Conservation (phyloP, 35 echinoderm and acorn worm species). For the Patiria miniata region DNA sequence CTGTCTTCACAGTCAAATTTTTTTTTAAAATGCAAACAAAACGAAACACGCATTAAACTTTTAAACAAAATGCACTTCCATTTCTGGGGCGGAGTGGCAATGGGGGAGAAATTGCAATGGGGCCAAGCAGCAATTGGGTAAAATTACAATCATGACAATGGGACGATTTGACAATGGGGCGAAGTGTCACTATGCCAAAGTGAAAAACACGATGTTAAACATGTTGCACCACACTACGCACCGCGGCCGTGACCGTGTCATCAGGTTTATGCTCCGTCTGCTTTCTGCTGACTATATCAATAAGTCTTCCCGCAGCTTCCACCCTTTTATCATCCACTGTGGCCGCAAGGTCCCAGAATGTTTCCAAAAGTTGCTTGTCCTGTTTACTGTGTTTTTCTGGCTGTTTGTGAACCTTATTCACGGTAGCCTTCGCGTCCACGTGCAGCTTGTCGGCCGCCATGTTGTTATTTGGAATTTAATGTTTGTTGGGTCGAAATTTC, state of each 20-base stretch:
- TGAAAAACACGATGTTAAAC: no score
- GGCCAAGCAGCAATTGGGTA: no score
- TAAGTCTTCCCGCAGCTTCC: constrained; percentile 58
- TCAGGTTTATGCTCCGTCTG: constrained; percentile 55
- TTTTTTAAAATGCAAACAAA: no score
- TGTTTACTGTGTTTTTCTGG: neutral
- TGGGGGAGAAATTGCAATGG: no score
- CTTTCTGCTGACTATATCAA: constrained; percentile 65
- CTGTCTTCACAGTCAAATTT: no score
- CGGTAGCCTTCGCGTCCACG: constrained; percentile 13
- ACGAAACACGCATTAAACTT: no score
- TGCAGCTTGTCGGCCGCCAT: constrained; percentile 28
- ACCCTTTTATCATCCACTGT: constrained; percentile 60
- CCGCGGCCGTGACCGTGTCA: neutral
- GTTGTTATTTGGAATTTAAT: constrained; percentile 24
- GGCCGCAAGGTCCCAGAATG: constrained; percentile 88
- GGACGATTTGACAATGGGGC: no score
- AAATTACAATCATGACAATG: no score
- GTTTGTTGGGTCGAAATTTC: constrained; percentile 12
- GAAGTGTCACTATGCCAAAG: no score
- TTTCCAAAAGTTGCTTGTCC: constrained; percentile 73
- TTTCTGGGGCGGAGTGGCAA: no score
- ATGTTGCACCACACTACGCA: no score
- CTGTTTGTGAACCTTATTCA: neutral
- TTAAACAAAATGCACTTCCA: no score